These are phyloP conservation scores for Platyrinchus mystaceus DNA, from an alignment of 2,797 vertebrate species.

Conservation along the genomic window DNA sequence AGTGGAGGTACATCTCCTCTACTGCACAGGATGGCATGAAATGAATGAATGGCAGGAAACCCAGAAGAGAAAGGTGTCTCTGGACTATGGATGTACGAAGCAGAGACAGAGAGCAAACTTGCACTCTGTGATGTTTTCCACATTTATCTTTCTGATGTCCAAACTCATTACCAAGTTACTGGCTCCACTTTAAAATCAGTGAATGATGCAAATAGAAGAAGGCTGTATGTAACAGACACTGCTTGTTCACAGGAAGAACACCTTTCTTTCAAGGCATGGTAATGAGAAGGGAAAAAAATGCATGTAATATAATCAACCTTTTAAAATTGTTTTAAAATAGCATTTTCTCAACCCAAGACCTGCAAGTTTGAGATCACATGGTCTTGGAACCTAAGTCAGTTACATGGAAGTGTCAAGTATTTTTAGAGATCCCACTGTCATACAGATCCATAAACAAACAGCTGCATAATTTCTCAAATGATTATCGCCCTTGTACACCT, in stretches of 20 bases:
- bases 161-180: not conserved
- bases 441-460: slow-evolving; percentile 21
- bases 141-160: not conserved
- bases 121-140: not conserved
- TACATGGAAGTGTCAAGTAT: not conserved
- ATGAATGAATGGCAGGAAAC: not conserved
- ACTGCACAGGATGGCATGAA: not conserved
- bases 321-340: not conserved
- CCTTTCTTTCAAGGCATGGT: not conserved
- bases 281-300: not conserved
- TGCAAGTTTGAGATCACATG: not conserved
- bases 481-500: slow-evolving; percentile 6
- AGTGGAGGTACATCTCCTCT: not conserved
- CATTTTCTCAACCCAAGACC: not conserved
- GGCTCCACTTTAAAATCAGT: not conserved
- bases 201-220: not conserved
- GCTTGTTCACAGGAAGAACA: not conserved
- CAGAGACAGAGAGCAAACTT: not conserved
- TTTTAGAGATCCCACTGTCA: not conserved
- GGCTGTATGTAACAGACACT: not conserved
- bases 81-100: not conserved
- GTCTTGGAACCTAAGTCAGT: not conserved
- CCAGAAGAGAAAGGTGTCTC: not conserved
- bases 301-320: not conserved
- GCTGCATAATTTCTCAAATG: slow-evolving; percentile 6